Conservation (phyloP, 53 echinoderm and acorn worm species). For the Zoroaster sp. region DNA sequence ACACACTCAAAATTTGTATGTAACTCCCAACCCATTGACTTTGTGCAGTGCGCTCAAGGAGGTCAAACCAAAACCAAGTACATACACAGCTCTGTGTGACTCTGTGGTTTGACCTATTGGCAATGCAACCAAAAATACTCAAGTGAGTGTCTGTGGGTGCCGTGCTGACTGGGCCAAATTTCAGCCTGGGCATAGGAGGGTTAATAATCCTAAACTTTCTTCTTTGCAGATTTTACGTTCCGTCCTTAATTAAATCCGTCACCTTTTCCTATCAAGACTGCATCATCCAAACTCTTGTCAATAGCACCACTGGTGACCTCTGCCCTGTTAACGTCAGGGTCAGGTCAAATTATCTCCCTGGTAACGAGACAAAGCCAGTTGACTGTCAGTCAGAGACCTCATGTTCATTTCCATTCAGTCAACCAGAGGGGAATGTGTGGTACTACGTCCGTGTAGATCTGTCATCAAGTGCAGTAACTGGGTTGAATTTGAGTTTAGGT, state of each 20-base stretch:
- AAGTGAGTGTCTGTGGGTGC: too few relatives aligned
- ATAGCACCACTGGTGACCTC: not conserved
- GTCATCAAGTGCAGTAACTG: not conserved
- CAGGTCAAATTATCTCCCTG: slow-evolving; percentile 43
- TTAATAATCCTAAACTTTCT: not conserved
- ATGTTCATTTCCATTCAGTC: not conserved
- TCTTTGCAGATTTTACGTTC: slow-evolving; percentile 12
- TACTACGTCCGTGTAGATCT: slow-evolving; percentile 76
- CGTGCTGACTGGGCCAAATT: too few relatives aligned
- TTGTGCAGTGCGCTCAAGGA: too few relatives aligned
- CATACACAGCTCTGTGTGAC: too few relatives aligned
- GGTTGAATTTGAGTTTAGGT: slow-evolving; percentile 41
- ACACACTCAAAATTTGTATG: not conserved
- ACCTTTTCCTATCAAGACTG: slow-evolving; percentile 45
- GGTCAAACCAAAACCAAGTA: too few relatives aligned
- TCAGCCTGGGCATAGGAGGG: too few relatives aligned
- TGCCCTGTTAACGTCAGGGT: slow-evolving; percentile 66
- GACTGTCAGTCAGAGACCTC: not conserved
- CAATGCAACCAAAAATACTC: too few relatives aligned
- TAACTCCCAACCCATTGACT: too few relatives aligned
- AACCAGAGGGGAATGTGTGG: slow-evolving; percentile 61
- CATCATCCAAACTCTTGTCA: not conserved
- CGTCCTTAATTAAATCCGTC: slow-evolving; percentile 38
- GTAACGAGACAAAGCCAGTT: not conserved
- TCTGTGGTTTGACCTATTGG: too few relatives aligned